Conservation (phyloP, 2,113 vertebrate species). For the Menura novaehollandiae region DNA sequence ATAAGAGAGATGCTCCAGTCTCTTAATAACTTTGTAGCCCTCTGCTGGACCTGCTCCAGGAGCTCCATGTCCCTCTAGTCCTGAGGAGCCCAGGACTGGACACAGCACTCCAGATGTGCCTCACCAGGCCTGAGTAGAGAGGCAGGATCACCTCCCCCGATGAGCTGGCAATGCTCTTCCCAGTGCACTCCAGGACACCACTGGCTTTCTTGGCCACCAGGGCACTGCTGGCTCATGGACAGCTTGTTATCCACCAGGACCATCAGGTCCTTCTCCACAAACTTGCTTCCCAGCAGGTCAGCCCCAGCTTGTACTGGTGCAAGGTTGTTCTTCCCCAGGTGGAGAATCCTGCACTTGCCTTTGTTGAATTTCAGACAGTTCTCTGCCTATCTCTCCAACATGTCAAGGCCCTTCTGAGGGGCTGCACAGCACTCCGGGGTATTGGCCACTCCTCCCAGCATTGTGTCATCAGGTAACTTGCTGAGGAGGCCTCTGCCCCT, state of each 20-base stretch:
- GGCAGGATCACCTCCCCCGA: neutral
- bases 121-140: neutral
- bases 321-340: neutral
- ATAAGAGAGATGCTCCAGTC: neutral
- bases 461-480: neutral
- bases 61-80: neutral
- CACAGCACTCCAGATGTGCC: neutral
- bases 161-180: neutral
- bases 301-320: neutral
- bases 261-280: neutral
- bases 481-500: neutral
- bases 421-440: neutral
- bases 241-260: neutral
- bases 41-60: neutral
- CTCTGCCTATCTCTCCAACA: neutral
- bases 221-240: neutral
- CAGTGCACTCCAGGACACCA: too few relatives aligned
- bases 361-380: neutral
- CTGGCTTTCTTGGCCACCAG: neutral
- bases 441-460: neutral
- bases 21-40: neutral
- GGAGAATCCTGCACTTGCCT: neutral
- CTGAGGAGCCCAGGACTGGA: neutral
- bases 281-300: neutral
- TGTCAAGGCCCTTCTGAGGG: neutral